Evolutionary conservation across 2,113 vertebrate genomes (phyloP).

Genomic region (Rhinolophus ferrumequinum): DNA sequence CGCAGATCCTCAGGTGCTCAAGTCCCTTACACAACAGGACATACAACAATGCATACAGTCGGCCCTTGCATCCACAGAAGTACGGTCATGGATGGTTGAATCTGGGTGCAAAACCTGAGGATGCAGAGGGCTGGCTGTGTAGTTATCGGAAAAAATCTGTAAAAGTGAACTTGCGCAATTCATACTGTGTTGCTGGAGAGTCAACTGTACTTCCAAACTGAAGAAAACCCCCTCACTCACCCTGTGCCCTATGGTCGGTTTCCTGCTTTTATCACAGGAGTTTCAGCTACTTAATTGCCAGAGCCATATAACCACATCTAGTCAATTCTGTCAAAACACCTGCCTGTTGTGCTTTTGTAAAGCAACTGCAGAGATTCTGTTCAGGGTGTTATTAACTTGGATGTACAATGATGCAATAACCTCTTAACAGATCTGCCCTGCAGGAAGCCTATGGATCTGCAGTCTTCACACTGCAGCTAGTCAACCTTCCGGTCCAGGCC

Average conservation of each 20-base stretch:
- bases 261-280: background rate
- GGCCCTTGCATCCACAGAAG: background rate
- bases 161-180: background rate
- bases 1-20: background rate
- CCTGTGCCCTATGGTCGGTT: background rate
- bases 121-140: background rate
- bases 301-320: background rate
- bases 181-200: background rate
- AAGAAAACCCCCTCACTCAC: background rate
- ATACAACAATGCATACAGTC: too few species aligned
- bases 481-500: background rate
- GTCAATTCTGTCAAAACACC: background rate
- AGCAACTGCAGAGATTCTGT: background rate
- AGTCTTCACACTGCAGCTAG: too few species aligned
- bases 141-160: too few species aligned
- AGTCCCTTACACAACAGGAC: background rate
- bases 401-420: background rate
- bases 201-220: background rate
- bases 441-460: background rate
- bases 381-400: background rate
- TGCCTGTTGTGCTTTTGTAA: background rate
- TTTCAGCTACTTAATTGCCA: background rate
- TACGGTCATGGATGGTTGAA: background rate
- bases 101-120: background rate
- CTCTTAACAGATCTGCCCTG: background rate